Evolutionary conservation across 2,797 vertebrate species (phyloP), one percentile per base, ranked within the genome.

Genomic region (Orientallactaga sibirica): DNA sequence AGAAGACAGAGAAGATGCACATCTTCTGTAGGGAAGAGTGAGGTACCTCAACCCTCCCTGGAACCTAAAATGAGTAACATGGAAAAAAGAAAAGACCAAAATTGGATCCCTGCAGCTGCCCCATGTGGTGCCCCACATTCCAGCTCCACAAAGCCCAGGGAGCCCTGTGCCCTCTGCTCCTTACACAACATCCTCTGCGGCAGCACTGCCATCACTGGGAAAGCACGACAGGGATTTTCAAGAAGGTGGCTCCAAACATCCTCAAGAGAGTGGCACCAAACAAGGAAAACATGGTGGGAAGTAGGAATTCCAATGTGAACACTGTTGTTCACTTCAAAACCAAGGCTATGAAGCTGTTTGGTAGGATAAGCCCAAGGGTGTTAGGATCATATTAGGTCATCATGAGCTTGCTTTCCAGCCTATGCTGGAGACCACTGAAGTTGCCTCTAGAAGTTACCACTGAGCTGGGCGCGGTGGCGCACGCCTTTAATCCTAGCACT

Each of bases 331-430:
- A 2, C 98, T 99, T 97, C 99, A 99, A 97, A 99, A 99, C 78
- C 99, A 99, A 96, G 99, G 99, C 92, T 99, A 99, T 19, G 99
- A 99, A 97, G 99, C 99, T 0, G 99, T 99, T 91, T 99, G 99
- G 99, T 99, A 99, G 99, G 99, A 99, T 98, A 99, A 99, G 97
- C 99, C 99, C 98, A 99, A 99, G 98, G 99, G 99, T 88, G 98
- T 98, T 48, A 95, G 97, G 0, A 97, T 99, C 97, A 99, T 99
- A 62, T 92, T 99, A 99, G 71, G 99, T 99, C 97, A 99, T 99
- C 95, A 98, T 99, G 98, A 99, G 99, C 78, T 98, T 99, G 95
- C 99, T 99, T 58, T 99, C 99, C 97, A 99, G 99, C 97, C 98
- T 99, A 91, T 99, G 99, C 97, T 99, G 99, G 99, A 99, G 99